Conservation (phyloP, 2,888 invertebrate genomes). For the Diogma glabrata region DNA sequence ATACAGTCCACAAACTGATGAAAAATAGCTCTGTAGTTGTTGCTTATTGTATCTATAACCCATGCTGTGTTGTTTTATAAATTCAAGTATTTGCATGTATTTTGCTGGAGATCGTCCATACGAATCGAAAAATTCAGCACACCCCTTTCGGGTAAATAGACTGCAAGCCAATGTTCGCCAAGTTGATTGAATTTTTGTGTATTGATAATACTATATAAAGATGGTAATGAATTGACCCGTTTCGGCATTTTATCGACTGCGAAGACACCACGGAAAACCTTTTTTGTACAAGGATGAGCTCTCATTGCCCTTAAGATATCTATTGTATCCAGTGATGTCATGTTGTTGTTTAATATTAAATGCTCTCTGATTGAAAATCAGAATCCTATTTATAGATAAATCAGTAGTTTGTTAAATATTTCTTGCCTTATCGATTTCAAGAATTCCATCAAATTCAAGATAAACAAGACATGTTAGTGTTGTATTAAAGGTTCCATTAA, state of each 20-base stretch:
- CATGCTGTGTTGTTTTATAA: neutral
- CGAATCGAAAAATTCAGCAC: neutral
- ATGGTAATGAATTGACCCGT: neutral
- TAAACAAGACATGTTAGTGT: neutral
- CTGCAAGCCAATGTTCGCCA: neutral
- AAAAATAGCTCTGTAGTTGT: neutral
- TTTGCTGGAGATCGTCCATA: neutral
- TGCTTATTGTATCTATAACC: neutral
- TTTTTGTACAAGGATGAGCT: no score
- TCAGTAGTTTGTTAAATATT: slow-evolving; percentile 1
- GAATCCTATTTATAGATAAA: neutral
- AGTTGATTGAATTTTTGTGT: neutral
- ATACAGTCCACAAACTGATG: neutral
- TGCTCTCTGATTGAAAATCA: no score
- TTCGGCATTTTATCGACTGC: neutral
- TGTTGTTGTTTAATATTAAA: no score
- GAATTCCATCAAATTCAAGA: neutral
- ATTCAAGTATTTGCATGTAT: neutral
- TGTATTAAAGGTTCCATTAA: neutral
- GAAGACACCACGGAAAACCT: no score
- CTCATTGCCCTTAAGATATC: no score
- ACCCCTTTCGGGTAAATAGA: neutral
- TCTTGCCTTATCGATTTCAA: neutral
- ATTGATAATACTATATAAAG: neutral
- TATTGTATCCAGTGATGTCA: no score